A percentile compares a stretch with the other conserved stretches of the same genome.
These are phyloP conservation scores for Daboia siamensis DNA, from an alignment of 2,113 vertebrate genomes.

Conservation along the genomic window DNA sequence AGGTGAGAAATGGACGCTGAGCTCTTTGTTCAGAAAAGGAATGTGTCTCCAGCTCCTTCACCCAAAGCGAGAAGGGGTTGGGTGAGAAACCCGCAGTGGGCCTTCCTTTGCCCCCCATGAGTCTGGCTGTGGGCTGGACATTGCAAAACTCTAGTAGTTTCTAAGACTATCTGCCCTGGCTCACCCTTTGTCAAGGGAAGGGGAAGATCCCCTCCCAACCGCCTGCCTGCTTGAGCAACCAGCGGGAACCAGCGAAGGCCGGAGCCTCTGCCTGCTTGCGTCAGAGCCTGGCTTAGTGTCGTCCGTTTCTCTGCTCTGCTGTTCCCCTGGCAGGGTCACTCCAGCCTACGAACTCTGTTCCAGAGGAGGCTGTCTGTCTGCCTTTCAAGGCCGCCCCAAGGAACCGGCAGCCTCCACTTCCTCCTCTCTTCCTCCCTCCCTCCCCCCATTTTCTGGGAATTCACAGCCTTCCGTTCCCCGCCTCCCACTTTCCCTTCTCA, in stretches of 20 bases:
- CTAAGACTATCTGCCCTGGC: neutral
- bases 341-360: neutral
- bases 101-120: neutral
- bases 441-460: neutral
- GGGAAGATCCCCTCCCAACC: neutral
- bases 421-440: neutral
- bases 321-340: neutral
- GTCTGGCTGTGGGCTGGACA: neutral
- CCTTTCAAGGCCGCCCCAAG: neutral
- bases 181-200: neutral
- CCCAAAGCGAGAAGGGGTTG: neutral
- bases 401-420: neutral
- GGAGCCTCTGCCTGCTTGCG: neutral
- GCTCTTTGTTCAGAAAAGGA: too few species aligned
- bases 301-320: neutral
- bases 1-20: neutral
- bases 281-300: neutral
- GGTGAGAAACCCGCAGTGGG: neutral
- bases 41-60: neutral
- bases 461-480: accelerated
- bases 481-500: neutral
- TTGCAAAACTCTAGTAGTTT: neutral
- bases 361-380: neutral
- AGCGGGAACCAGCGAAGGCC: neutral
- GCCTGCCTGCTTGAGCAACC: neutral